Percentiles rank a stretch among this genome's conserved stretches.
phyloP scores from a whole-genome alignment of 2,888 invertebrate species.

The Sipha maydis region DNA sequence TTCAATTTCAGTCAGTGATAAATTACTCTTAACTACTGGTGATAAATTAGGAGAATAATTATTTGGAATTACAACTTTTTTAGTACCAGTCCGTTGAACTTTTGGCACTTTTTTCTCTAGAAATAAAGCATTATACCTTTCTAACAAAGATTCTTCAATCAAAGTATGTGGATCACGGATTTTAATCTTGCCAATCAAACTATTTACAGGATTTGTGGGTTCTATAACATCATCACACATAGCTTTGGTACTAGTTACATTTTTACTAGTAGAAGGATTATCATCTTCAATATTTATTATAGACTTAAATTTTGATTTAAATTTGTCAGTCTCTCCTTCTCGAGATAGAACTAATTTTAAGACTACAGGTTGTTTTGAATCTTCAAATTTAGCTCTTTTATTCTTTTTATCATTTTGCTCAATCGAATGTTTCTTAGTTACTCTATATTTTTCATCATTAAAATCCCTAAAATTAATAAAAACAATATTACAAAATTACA shows the following conservation, averaged over 20 bases:
- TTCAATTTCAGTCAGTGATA: conserved; percentile 15
- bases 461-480: conserved; percentile 6
- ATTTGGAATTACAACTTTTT: neutral
- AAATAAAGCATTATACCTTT: neutral
- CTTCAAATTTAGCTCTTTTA: neutral
- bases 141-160: neutral
- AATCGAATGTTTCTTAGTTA: neutral
- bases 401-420: neutral
- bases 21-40: neutral
- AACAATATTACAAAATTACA: neutral
- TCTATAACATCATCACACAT: neutral
- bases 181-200: neutral
- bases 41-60: neutral
- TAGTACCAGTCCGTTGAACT: neutral
- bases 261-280: neutral
- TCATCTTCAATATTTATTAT: neutral
- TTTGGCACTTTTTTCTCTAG: neutral
- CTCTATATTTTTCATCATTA: neutral
- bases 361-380: neutral
- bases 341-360: conserved; percentile 51
- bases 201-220: neutral
- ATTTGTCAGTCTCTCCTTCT: conserved; percentile 42
- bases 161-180: neutral
- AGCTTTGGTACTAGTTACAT: no score
- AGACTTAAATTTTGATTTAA: conserved; percentile 47